Evolutionary conservation across 2,888 invertebrate species (phyloP), one percentile per base, ranked within the genome.

Genomic region (Trimorus sp.): DNA sequence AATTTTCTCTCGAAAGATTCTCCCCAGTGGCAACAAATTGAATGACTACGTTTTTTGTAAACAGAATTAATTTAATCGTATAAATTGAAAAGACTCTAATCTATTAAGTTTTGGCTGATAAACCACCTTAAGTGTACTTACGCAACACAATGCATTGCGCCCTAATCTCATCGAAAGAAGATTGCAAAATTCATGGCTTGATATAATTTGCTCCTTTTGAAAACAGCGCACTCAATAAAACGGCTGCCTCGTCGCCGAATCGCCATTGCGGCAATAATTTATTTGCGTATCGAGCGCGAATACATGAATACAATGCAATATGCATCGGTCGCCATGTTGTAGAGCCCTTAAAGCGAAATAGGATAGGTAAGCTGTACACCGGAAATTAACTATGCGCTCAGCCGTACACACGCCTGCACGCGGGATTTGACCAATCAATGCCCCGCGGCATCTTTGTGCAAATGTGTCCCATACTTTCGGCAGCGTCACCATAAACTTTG

Each of bases 401-500:
- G 85, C 85, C 84, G 83, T 85, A 84, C 70, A 83, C 83, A 84
- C 88, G 84, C 82, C 84, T 85, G 85, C 87, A 84, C 85, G 84
- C 85, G 83, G 81, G 83, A 85, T 85, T 85, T 87, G 87, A 86
- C 89, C 89, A 89, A 89, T 89, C 89, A 88, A 88, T 89, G 85
- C 81, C 85, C 79, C 83, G 84, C 86, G 84, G 85, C 84, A 85
- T 79, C 79, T 79, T 79, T 79, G 79, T 79, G 62, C 73, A 79
- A 79, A 79, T 73, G 71, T 63, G 73, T 74, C 68, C 79, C 62
- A 60, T 60, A 73, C 66, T 73, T 79, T 79, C 62, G 53, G 36
- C 78, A 37, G 49, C 62, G 16, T 15, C 68, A 48, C 60, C 40
- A 59, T 71, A 12, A 77, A 80, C 78, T 71, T 70, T 62, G 65